Percentiles rank a stretch among this genome's conserved stretches.
Conservation (phyloP, 2,888 invertebrate species). For the Amaurobius ferox region DNA sequence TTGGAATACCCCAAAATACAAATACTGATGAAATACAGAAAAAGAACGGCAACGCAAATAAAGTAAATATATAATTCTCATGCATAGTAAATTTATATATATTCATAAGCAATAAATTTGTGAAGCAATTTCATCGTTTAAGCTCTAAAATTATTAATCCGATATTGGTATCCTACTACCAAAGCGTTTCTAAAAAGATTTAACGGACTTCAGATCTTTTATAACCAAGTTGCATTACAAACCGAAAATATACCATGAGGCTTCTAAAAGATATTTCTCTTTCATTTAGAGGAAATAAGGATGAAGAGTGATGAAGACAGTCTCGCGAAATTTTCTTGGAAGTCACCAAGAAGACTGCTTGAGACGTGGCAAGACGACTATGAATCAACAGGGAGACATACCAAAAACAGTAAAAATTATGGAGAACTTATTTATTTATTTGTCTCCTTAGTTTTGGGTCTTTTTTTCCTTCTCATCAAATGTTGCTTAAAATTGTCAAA, state of each 20-base stretch:
- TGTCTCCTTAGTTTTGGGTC: background rate
- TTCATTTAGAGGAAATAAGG: slow-evolving; percentile 39
- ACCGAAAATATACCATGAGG: background rate
- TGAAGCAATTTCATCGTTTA: no score
- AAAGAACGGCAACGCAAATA: no score
- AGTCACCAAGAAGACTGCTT: slow-evolving; percentile 24
- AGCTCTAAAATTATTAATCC: no score
- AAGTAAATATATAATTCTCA: no score
- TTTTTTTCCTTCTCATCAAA: background rate
- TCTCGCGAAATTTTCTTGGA: background rate
- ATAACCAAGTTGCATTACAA: no score
- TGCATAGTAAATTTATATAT: no score
- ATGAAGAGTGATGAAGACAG: background rate
- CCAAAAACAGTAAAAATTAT: background rate
- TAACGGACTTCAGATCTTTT: no score
- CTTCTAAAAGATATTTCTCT: slow-evolving; percentile 41
- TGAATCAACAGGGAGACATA: background rate
- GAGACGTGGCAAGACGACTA: background rate
- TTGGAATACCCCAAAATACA: no score
- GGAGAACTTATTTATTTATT: background rate
- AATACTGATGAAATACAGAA: no score
- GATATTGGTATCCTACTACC: no score
- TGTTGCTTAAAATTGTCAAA: background rate
- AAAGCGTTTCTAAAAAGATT: no score
- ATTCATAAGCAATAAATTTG: no score